These are phyloP conservation scores for Ostrea denselamellosa DNA, from an alignment of 1,140 invertebrate species.

Conservation along the genomic window DNA sequence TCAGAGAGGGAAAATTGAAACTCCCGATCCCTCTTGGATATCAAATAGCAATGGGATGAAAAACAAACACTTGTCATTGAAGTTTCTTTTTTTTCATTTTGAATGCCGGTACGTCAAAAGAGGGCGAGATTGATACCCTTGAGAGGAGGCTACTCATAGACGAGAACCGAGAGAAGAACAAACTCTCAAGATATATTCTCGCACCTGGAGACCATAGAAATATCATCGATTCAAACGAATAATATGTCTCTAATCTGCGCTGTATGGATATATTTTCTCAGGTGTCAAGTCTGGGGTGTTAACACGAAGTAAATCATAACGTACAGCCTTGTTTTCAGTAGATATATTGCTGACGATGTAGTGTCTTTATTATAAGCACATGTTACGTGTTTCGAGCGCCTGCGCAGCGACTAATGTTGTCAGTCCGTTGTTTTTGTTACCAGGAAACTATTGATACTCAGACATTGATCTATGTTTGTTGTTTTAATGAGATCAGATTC, in stretches of 20 bases:
- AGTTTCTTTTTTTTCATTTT: neutral
- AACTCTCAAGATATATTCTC: slow-evolving; percentile 5
- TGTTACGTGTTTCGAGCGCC: slow-evolving; percentile 18
- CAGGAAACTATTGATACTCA: slow-evolving; percentile 32
- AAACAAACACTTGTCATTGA: slow-evolving; percentile 19
- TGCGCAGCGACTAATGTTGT: slow-evolving; percentile 23
- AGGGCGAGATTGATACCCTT: slow-evolving; percentile 1
- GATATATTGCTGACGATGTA: slow-evolving; percentile 35
- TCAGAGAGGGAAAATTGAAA: neutral
- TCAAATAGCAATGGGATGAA: neutral
- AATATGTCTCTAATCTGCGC: slow-evolving; percentile 32
- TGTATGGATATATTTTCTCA: slow-evolving; percentile 36
- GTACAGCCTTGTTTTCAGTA: slow-evolving; percentile 33
- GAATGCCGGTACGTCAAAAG: neutral
- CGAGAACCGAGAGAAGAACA: neutral
- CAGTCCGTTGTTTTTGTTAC: slow-evolving; percentile 25
- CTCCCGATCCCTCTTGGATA: neutral
- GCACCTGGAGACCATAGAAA: slow-evolving; percentile 36
- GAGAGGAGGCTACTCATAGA: slow-evolving; percentile 17
- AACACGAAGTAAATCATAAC: slow-evolving; percentile 36
- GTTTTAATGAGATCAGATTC: slow-evolving; percentile 33
- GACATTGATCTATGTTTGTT: slow-evolving; percentile 39
- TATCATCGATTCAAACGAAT: slow-evolving; percentile 39
- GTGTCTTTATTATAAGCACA: slow-evolving; percentile 32
- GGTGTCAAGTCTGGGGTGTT: slow-evolving; percentile 29